These are phyloP conservation scores for Penaeus japonicus DNA, from an alignment of 1,140 invertebrate genomes.

Conservation along the genomic window DNA sequence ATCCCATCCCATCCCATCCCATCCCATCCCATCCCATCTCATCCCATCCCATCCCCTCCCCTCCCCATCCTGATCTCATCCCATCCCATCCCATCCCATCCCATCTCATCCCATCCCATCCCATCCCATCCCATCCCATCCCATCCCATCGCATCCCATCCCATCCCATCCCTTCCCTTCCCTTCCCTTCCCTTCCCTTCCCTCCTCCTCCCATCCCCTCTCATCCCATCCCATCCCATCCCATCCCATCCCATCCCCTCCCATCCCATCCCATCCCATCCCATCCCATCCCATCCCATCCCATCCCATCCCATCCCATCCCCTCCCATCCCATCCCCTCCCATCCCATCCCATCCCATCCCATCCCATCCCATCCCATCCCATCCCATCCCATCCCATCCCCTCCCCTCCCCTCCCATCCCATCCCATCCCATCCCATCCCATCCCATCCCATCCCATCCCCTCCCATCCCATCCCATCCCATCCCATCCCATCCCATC, in stretches of 20 bases:
- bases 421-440: neutral
- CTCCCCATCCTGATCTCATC: too few relatives aligned
- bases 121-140: too few relatives aligned
- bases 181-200: too few relatives aligned
- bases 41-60: slow-evolving; percentile 34
- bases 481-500: neutral
- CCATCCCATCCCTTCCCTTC: too few relatives aligned
- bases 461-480: neutral
- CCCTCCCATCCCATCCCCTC: neutral
- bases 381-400: neutral
- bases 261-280: neutral
- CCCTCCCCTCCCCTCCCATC: neutral
- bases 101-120: too few relatives aligned
- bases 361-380: neutral
- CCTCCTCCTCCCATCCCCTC: too few relatives aligned
- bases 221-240: neutral
- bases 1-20: slow-evolving; percentile 34
- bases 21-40: slow-evolving; percentile 48
- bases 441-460: neutral
- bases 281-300: neutral
- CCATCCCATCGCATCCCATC: too few relatives aligned
- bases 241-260: neutral
- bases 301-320: neutral
- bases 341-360: neutral
- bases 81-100: too few relatives aligned